These are phyloP conservation scores for Pseudopipra pipra DNA, from an alignment of 2,113 vertebrate genomes.

Conservation along the genomic window DNA sequence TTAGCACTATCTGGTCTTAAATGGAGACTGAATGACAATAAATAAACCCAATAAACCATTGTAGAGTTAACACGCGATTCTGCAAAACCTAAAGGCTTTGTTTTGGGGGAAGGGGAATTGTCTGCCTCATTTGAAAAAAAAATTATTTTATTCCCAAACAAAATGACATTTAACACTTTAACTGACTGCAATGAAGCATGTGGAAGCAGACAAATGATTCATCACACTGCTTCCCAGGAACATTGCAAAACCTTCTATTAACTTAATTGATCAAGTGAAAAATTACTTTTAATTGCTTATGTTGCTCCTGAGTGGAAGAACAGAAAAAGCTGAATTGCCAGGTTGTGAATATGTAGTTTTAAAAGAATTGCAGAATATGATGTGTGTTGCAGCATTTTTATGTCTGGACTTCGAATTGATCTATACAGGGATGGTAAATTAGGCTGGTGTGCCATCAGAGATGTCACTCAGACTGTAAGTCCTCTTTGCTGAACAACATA, in stretches of 20 bases:
- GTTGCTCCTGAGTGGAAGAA: not conserved
- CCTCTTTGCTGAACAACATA: not conserved
- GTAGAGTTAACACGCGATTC: not conserved
- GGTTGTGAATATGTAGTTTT: slow-evolving; percentile 47
- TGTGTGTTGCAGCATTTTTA: slow-evolving; percentile 37
- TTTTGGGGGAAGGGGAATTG: not conserved
- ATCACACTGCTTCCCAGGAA: not conserved
- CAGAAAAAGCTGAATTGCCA: slow-evolving; percentile 41
- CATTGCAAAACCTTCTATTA: not conserved
- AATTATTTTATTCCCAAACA: not conserved
- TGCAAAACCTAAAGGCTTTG: not conserved
- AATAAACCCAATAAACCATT: not conserved
- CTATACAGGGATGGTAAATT: slow-evolving; percentile 9
- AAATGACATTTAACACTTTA: not conserved
- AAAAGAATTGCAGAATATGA: slow-evolving; percentile 35
- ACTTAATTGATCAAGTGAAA: slow-evolving; percentile 11
- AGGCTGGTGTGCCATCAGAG: slow-evolving; percentile 27
- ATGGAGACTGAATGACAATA: not conserved
- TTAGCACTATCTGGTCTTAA: not conserved
- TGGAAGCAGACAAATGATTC: not conserved
- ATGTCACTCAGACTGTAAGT: not conserved
- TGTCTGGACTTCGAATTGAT: slow-evolving; percentile 37
- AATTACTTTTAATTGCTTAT: not conserved
- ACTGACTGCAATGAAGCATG: not conserved
- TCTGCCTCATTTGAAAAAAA: not conserved